Conservation (phyloP, 2,888 invertebrate genomes). For the Leptinotarsa rubiginosa region DNA sequence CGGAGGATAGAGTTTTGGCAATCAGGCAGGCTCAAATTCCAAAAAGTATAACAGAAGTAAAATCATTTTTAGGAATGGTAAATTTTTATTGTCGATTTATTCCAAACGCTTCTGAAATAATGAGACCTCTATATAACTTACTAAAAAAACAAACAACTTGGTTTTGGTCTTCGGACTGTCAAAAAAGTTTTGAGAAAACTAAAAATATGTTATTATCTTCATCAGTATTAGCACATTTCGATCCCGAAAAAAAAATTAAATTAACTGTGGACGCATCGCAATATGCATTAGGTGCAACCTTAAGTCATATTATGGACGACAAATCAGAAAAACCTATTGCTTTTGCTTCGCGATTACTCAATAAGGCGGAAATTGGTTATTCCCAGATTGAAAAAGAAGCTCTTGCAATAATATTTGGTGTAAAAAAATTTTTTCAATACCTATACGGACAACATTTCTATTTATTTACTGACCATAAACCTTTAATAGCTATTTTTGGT, state of each 20-base stretch:
- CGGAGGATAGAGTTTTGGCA: constrained; percentile 11
- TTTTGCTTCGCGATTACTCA: background rate
- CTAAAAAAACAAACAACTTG: background rate
- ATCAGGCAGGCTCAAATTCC: constrained; percentile 12
- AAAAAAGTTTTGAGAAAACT: constrained; percentile 7
- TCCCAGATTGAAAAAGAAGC: background rate
- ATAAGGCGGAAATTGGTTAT: constrained; percentile 21
- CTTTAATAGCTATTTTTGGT: constrained; percentile 15
- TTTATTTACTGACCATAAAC: constrained; percentile 22
- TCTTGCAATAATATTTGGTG: no score
- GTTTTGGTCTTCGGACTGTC: constrained; percentile 5
- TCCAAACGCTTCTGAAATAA: constrained; percentile 5
- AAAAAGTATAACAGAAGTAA: constrained; percentile 17
- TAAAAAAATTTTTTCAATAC: constrained; percentile 18
- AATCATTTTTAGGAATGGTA: constrained; percentile 18
- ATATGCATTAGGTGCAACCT: background rate
- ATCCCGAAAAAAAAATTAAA: background rate
- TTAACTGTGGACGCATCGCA: constrained; percentile 1
- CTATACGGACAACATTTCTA: constrained; percentile 15
- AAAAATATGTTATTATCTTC: constrained; percentile 8
- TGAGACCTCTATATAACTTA: background rate
- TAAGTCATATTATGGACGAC: constrained; percentile 7
- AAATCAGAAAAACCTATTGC: background rate
- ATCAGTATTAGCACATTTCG: constrained; percentile 5
- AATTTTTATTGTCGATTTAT: constrained; percentile 17